Conservation (phyloP, 1,140 invertebrate species). For the Adelges cooleyi region DNA sequence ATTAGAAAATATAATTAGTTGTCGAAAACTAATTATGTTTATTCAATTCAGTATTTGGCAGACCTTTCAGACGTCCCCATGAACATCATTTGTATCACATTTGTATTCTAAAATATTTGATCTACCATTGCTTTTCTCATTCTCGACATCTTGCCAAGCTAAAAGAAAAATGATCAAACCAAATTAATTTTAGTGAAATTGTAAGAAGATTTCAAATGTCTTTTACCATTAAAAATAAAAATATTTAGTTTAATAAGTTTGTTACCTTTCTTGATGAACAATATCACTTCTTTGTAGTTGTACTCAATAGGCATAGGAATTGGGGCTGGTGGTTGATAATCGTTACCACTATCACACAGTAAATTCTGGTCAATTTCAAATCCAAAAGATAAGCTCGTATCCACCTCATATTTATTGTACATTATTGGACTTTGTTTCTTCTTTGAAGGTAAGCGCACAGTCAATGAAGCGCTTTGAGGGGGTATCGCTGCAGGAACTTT, state of each 20-base stretch:
- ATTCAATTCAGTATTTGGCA: neutral
- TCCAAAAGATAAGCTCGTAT: constrained; percentile 23
- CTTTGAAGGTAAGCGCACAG: constrained; percentile 26
- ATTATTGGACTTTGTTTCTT: constrained; percentile 25
- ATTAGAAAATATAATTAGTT: constrained; percentile 18
- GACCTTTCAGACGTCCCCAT: constrained; percentile 3
- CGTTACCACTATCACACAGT: constrained; percentile 17
- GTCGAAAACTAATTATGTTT: constrained; percentile 18
- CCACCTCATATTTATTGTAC: constrained; percentile 24
- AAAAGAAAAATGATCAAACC: neutral
- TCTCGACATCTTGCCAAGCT: constrained; percentile 26
- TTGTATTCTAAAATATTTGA: constrained; percentile 21
- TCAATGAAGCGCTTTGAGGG: constrained; percentile 14
- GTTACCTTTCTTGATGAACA: constrained; percentile 26
- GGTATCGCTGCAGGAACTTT: constrained; percentile 24
- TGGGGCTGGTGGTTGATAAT: neutral
- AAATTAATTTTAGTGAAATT: too few relatives aligned
- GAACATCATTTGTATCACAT: constrained; percentile 12
- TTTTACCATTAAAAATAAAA: too few relatives aligned
- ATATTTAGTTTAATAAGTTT: neutral
- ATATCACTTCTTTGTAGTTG: constrained; percentile 25
- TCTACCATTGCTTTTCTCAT: constrained; percentile 24
- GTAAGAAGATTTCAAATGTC: neutral
- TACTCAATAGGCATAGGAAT: constrained; percentile 26
- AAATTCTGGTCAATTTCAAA: constrained; percentile 26